Percentiles rank a stretch among this genome's conserved stretches.
Evolutionary conservation across 2,113 vertebrate genomes (phyloP).

Genomic region (Rostratula benghalensis): DNA sequence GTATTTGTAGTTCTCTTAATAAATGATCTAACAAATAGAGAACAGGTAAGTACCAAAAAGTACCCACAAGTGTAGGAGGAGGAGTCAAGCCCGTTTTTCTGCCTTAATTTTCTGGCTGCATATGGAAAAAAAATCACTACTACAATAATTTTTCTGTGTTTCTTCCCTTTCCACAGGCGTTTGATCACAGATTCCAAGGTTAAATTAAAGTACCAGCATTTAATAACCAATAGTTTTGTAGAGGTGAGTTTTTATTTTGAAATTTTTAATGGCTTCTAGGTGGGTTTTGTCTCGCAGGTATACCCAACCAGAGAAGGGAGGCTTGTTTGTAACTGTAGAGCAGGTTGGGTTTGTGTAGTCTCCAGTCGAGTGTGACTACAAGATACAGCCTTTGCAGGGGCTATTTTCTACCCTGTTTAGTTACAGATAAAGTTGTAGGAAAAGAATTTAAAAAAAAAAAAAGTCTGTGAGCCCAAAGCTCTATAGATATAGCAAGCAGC

Average conservation of each 20-base stretch:
- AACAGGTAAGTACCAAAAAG: not conserved
- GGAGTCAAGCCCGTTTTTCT: not conserved
- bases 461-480: not conserved
- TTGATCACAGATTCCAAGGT: slow-evolving; percentile 99
- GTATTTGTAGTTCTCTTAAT: not conserved
- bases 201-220: slow-evolving; percentile 99
- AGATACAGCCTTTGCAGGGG: not conserved
- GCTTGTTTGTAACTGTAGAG: not conserved
- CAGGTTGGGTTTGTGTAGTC: not conserved
- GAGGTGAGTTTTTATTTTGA: slow-evolving; percentile 85
- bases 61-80: not conserved
- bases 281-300: rapidly evolving
- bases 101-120: not conserved
- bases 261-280: not conserved
- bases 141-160: slow-evolving; percentile 51
- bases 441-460: not conserved
- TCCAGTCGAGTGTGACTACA: not conserved
- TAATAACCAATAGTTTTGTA: slow-evolving; percentile 99
- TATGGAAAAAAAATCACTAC: not conserved
- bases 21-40: not conserved
- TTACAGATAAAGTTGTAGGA: not conserved
- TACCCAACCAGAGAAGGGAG: not conserved
- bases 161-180: slow-evolving; percentile 81
- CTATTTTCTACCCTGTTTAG: not conserved
- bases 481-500: not conserved